Evolutionary conservation across 2,888 invertebrate genomes (phyloP), one percentile per base, ranked within the genome.

Genomic region (Saturnia japonica): DNA sequence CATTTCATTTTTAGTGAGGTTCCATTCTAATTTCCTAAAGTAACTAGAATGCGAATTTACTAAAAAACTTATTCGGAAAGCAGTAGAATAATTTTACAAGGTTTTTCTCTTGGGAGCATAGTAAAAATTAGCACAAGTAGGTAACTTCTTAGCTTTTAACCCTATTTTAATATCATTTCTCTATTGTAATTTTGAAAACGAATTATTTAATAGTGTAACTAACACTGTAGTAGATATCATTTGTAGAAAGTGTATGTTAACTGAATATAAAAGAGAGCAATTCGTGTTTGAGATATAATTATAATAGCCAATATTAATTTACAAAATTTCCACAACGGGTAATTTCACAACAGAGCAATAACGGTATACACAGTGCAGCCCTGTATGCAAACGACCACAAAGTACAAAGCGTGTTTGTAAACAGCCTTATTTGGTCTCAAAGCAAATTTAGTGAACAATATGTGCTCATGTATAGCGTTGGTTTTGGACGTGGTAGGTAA

Each of bases 371-470:
- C n/a, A n/a, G n/a, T n/a, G 74, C 2, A 76, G 75, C 78, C 78
- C 78, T 86, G 88, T 86, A 87, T 86, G 85, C 79, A 73, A 80
- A 79, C 78, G 76, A 79, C 86, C 86, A 80, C 88, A 86, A 85
- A 84, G 85, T 86, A 88, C 90, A 88, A 88, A 89, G 89, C 85
- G 77, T 86, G 87, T 86, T 84, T 86, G 90, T 83, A 83, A 84
- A 85, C 86, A 85, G 82, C 86, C 83, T 86, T 88, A 88, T 88
- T n/a, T 86, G 87, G 87, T 84, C 83, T 85, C 86, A 86, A 85
- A 85, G 87, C 82, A 81, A 83, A 82, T 84, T 87, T 88, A 86
- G 84, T 84, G 75, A 74, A 77, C 71, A 72, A 70, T 71, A 64
- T 60, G 51, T 60, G 64, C 62, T 68, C 60, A 51, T 34, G 67